phyloP scores from a whole-genome alignment of 2,113 vertebrate genomes.

The Collichthys lucidus region DNA sequence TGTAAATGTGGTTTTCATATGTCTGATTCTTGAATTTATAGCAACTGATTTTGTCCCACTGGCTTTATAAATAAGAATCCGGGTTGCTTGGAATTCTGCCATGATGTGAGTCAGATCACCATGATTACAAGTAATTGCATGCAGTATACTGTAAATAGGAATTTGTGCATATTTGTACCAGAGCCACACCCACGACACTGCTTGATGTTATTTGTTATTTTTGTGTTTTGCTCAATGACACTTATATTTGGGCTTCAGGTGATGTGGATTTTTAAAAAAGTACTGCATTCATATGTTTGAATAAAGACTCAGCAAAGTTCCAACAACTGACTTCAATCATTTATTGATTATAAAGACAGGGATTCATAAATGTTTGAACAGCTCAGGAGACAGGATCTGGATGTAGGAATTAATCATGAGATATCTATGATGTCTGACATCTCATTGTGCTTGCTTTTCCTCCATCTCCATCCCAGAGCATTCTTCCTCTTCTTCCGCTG shows the following conservation, averaged over 20 bases:
- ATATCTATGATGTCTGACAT: background rate
- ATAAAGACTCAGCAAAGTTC: constrained; percentile 18
- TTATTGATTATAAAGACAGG: constrained; percentile 61
- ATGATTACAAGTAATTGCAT: constrained; percentile 15
- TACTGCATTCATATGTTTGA: background rate
- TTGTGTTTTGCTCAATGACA: constrained; percentile 7
- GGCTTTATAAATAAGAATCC: background rate
- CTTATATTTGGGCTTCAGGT: background rate
- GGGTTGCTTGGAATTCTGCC: background rate
- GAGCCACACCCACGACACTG: constrained; percentile 20
- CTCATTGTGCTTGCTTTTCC: constrained; percentile 44
- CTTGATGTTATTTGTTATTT: constrained; percentile 7
- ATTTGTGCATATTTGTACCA: constrained; percentile 32
- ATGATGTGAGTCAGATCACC: constrained; percentile 14
- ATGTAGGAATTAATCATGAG: constrained; percentile 18
- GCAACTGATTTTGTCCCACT: background rate
- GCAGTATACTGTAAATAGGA: constrained; percentile 38
- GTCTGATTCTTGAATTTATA: background rate
- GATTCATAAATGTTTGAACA: constrained; percentile 27
- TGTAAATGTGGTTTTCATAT: background rate
- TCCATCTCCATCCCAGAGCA: constrained; percentile 68
- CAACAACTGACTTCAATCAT: constrained; percentile 25
- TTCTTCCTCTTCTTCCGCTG: constrained; percentile 69
- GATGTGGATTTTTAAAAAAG: background rate
- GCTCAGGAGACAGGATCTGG: constrained; percentile 1